Evolutionary conservation across 2,797 vertebrate genomes (phyloP), one percentile per base, ranked within the genome.

Genomic region (Rhabdophis nuchalis): DNA sequence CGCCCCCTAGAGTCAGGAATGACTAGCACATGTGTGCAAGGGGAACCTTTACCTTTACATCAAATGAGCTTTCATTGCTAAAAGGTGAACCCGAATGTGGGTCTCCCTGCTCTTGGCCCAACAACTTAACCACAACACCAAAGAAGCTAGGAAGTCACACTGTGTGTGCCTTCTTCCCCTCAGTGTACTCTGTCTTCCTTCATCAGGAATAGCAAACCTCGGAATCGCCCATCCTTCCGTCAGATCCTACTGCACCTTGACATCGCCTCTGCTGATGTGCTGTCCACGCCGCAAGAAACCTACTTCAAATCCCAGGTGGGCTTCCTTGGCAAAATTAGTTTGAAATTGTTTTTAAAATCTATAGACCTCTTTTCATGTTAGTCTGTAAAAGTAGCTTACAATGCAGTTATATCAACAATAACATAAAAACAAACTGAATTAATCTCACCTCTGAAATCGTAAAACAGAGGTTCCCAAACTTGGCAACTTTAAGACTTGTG

Each of bases 181-280:
- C 58, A 53, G 16, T 2, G 13, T 87, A 12, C 13, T 32, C 23
- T 89, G 32, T 87, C 64, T 36, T 64, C 85, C 85, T 91, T 53
- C 77, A 64, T 41, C 96, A 99, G 99, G 99, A 99, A 99, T 96
- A 98, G 98, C 97, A 99, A 99, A 85, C 98, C 99, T 64, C 97
- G 99, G 96, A 99, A 99, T 95, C 97, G 99, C 7, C 99, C 99
- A 0, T 99, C 99, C 41, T 99, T 99, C 96, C 97, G 99, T 87
- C 99, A 99, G 98, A 99, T 99, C 96, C 98, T 99, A 91, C 97
- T 99, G 68, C 99, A 99, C 94, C 97, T 99, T 93, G 99, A 99
- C 97, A 99, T 99, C 2, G 99, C 99, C 90, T 99, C 99, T 0
- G 99, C 99, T 0, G 99, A 99, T 18, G 98, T 99, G 72, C 97